A percentile compares a stretch with the other conserved stretches of the same genome.
Evolutionary conservation across 2,888 invertebrate genomes (phyloP).

Genomic region (Philaethria dido): DNA sequence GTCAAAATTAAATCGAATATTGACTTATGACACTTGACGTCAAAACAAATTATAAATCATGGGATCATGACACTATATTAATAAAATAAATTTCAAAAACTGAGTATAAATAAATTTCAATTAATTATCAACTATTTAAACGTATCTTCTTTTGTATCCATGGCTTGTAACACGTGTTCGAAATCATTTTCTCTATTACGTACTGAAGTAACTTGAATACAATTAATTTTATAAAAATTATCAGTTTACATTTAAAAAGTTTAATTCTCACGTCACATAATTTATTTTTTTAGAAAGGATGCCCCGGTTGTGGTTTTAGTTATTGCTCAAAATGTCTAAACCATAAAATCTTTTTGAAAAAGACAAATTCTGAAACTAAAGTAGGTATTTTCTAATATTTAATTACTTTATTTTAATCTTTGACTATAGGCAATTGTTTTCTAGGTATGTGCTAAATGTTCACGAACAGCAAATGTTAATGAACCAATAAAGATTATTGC

Average conservation of each 20-base stretch:
- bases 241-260: neutral
- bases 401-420: constrained; percentile 1
- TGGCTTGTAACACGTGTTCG: constrained; percentile 90
- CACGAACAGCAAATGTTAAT: constrained; percentile 49
- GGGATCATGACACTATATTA: neutral
- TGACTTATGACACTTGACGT: neutral
- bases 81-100: neutral
- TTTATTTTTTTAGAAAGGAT: constrained; percentile 88
- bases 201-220: constrained; percentile 84
- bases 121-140: neutral
- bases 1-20: neutral
- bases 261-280: neutral
- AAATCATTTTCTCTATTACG: constrained; percentile 88
- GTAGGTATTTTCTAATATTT: constrained; percentile 84
- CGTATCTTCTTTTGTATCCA: constrained; percentile 54
- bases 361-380: constrained; percentile 85
- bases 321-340: constrained; percentile 92
- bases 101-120: neutral
- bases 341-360: constrained; percentile 87
- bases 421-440: constrained; percentile 20
- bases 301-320: constrained; percentile 92
- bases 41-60: neutral
- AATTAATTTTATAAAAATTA: neutral
- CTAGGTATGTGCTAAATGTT: constrained; percentile 75
- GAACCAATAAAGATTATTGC: constrained; percentile 58